Evolutionary conservation across 1,140 invertebrate species (phyloP).

Genomic region (Eriosoma lanigerum): DNA sequence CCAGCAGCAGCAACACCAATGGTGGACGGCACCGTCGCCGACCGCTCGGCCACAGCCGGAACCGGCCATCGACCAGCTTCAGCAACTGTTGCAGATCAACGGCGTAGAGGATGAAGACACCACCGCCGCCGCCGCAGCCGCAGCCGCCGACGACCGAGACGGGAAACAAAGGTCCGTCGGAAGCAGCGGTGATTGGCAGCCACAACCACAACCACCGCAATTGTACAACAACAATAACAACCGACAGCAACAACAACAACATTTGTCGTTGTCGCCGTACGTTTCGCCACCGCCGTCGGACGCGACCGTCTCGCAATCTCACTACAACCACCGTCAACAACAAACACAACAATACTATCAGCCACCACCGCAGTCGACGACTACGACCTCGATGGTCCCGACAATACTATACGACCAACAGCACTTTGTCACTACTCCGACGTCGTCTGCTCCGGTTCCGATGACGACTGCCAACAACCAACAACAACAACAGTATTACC

Average conservation of each 20-base stretch:
- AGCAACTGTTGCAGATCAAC: constrained; percentile 47
- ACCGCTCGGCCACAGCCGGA: background rate
- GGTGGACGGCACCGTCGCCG: background rate
- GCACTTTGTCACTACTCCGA: background rate
- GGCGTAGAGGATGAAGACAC: constrained; percentile 50
- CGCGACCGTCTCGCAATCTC: constrained; percentile 37
- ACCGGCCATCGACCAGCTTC: background rate
- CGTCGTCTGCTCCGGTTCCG: background rate
- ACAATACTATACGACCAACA: background rate
- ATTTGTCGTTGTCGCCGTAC: constrained; percentile 55
- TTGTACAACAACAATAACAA: background rate
- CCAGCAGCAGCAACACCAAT: constrained; percentile 53
- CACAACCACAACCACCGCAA: constrained; percentile 58
- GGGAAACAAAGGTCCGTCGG: constrained; percentile 57
- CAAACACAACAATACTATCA: constrained; percentile 53
- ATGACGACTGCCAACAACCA: background rate
- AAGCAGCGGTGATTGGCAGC: constrained; percentile 55
- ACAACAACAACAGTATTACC: background rate
- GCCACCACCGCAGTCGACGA: too few relatives aligned
- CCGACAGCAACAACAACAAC: constrained; percentile 59
- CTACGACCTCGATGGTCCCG: background rate
- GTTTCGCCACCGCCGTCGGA: constrained; percentile 54
- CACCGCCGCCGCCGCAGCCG: constrained; percentile 58
- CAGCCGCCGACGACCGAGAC: constrained; percentile 60
- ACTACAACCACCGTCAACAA: background rate